These are phyloP conservation scores for Enteromius fasciolatus DNA, from an alignment of 2,797 vertebrate genomes.

Conservation along the genomic window DNA sequence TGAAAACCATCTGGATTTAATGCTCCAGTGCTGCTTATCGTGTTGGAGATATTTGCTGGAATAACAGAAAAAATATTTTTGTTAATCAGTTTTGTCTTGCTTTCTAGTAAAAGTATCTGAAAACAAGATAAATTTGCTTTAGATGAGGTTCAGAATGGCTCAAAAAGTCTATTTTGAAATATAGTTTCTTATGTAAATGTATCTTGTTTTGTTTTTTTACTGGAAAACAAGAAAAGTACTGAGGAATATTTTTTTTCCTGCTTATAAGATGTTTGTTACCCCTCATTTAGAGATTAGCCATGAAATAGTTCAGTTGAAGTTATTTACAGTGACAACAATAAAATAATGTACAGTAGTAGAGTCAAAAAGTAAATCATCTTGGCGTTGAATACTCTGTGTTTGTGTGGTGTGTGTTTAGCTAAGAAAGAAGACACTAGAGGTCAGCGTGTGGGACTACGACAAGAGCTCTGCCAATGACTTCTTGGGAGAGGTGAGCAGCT, in stretches of 20 bases:
- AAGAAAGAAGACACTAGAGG: slow-evolving; percentile 97
- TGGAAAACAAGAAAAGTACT: neutral
- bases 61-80: neutral
- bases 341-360: neutral
- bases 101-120: neutral
- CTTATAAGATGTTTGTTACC: neutral
- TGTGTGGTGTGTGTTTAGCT: slow-evolving; percentile 78
- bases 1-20: slow-evolving; percentile 47
- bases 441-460: slow-evolving; percentile 99
- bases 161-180: neutral
- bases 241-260: neutral
- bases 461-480: slow-evolving; percentile 97
- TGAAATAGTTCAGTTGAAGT: neutral
- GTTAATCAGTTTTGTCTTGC: neutral
- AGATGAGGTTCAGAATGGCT: neutral
- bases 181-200: neutral
- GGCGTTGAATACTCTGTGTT: slow-evolving; percentile 18
- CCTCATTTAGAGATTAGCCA: neutral
- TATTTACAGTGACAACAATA: neutral
- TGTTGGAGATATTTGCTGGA: slow-evolving; percentile 14
- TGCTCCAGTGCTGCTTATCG: slow-evolving; percentile 2
- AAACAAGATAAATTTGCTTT: neutral
- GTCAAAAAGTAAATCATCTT: slow-evolving; percentile 24
- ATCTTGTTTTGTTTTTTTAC: neutral
- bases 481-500: slow-evolving; percentile 90